Base-by-base conservation (phyloP, 2,797 vertebrate species). In the Chrysocyon brachyurus region DNA sequence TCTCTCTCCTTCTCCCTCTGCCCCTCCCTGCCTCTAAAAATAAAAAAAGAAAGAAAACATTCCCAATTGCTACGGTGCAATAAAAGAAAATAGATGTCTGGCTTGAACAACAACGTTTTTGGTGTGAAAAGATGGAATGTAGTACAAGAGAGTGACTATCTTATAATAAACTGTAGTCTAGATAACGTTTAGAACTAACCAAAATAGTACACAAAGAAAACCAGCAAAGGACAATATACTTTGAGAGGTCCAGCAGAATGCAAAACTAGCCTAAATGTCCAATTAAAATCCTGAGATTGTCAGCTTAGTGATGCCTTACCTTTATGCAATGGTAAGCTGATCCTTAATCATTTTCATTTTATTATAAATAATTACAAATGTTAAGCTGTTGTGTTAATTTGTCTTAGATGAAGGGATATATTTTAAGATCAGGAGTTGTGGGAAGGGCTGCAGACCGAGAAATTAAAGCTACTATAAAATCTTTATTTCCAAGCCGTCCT, bases 391-490 rank as follows among this genome's bases (percentile, higher is more conserved):
- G 12, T 28, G 36, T 26, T 94, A 54, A 56, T 86, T 68, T 83
- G 22, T 90, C 33, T 92, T 90, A 87, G 64, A 63, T 14, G 22
- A 40, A 87, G 36, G 12, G 14, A 31, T 82, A 1, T 46, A 70
- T 97, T 94, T 93, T 63, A 96, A 96, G 31, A n/a, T 22, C 49
- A 85, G 64, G 59, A 66, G 52, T 54, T 96, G 5, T 61, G 85
- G 49, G 89, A 92, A 96, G 57, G 21, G 33, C 33, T 54, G 8
- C n/a, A 78, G 52, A 66, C 70, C 0, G 1, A 87, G 56, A 96
- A 94, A 63, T 59, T 72, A 82, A 87, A 92, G 56, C 26, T 94
- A 54, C 59, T 85, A 11, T n/a, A 85, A 91, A 87, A 79, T 90
- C 11, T 28, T n/a, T 68, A 21, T 57, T 12, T 84, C 70, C 8